These are phyloP conservation scores for Mizuhopecten yessoensis DNA, from an alignment of 1,140 invertebrate genomes.

Conservation along the genomic window DNA sequence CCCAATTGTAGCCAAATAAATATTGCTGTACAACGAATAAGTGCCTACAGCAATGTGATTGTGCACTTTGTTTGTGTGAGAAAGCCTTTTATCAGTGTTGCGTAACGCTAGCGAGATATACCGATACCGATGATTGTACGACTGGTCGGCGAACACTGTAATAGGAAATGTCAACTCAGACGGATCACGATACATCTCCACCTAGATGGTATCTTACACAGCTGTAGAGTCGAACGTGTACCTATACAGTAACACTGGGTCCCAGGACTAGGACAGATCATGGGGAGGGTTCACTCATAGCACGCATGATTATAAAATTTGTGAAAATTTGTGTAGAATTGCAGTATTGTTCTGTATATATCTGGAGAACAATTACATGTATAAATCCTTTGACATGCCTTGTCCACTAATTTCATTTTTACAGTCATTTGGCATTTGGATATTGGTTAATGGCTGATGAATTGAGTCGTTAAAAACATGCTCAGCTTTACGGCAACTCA, in stretches of 20 bases:
- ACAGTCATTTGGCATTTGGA: too few species aligned
- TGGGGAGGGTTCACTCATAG: too few species aligned
- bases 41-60: background rate
- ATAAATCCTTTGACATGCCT: too few species aligned
- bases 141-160: background rate
- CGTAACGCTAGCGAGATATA: background rate
- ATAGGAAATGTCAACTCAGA: constrained; percentile 5
- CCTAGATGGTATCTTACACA: background rate
- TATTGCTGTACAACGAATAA: background rate
- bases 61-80: constrained; percentile 37
- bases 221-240: background rate
- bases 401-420: too few species aligned
- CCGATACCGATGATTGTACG: background rate
- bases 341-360: too few species aligned
- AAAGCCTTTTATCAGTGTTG: constrained; percentile 16
- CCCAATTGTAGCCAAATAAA: constrained; percentile 1
- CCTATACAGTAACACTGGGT: background rate
- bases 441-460: too few species aligned
- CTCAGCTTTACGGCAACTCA: too few species aligned
- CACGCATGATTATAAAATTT: too few species aligned
- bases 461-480: too few species aligned
- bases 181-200: background rate
- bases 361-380: too few species aligned
- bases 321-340: too few species aligned
- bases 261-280: too few species aligned